Evolutionary conservation across 1,140 invertebrate species (phyloP).

Genomic region (Pararge aegeria): DNA sequence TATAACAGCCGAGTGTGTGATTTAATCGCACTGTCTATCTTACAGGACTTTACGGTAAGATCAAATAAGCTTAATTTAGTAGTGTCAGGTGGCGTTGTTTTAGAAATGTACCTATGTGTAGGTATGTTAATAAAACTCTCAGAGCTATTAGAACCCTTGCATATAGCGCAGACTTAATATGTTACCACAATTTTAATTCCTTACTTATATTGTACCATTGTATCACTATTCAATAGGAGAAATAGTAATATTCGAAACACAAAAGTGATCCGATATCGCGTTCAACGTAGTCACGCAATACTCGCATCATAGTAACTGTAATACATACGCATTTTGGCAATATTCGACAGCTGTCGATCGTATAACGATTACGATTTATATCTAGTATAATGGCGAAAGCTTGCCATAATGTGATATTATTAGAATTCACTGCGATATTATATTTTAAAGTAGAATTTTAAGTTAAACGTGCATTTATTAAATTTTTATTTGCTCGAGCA

Average conservation of each 20-base stretch:
- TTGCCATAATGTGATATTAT: slow-evolving; percentile 4
- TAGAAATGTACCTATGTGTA: no score
- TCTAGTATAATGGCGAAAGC: slow-evolving; percentile 16
- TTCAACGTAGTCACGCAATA: slow-evolving; percentile 22
- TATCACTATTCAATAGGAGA: neutral
- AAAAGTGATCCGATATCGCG: slow-evolving; percentile 7
- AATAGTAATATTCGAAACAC: neutral
- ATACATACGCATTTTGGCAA: slow-evolving; percentile 31
- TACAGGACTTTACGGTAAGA: no score
- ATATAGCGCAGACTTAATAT: no score
- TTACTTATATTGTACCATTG: no score
- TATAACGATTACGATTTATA: slow-evolving; percentile 37
- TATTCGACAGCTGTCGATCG: slow-evolving; percentile 45
- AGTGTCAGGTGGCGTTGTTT: no score
- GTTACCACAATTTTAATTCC: no score
- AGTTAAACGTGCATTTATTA: neutral
- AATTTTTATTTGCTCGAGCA: no score
- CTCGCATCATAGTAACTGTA: slow-evolving; percentile 27
- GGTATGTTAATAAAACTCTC: no score
- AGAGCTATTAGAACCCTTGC: no score
- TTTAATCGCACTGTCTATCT: no score
- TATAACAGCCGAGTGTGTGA: no score
- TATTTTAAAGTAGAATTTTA: neutral
- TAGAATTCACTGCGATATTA: slow-evolving; percentile 1
- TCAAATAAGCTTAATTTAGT: no score